Evolutionary conservation across 2,113 vertebrate genomes (phyloP), one percentile per base, ranked within the genome.

Genomic region (Micronycteris hirsuta): DNA sequence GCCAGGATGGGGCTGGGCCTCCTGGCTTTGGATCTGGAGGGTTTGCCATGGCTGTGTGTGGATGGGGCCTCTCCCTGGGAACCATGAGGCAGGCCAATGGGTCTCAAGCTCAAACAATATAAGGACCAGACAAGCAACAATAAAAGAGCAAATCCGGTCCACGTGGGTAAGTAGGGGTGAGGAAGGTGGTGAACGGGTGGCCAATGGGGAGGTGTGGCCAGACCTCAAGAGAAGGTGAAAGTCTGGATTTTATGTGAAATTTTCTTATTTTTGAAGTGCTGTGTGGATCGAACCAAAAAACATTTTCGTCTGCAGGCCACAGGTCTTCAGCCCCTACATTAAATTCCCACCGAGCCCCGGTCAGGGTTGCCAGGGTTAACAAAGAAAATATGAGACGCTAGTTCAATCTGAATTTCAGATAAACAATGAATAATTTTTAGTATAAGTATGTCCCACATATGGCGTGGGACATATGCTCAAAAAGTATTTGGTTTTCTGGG

Each of bases 41-140:
- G 16, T 38, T 24, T 2, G 3, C 61, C 43, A 4, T 0, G 3
- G n/a, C 14, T 1, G 24, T 4, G 12, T 36, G 31, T 15, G 6
- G 65, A 22, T 36, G 5, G 7, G 1, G 52, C 52, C 58, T 61
- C 58, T 49, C 61, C 56, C 19, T 4, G 11, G 2, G 52, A 4
- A 1, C 28, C 31, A 45, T 0, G 4, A 14, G 36, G 43, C 54
- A 61, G 52, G 86, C 28, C 58, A 24, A 4, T 8, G 31, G 56
- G 7, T 47, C 12, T 76, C 31, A 36, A 38, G 28, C 33, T 1
- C 71, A 77, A 4, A 5, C 0, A 7, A 6, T 20, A 14, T 8
- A 31, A 63, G 41, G 17, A 12, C 65, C 28, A 16, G 41, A 26
- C 28, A 10, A 43, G 36, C 20, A 38, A n/a, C 43, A 26, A 22